Base-by-base conservation (phyloP, 2,888 invertebrate species). In the Rotaria magnacalcarata region DNA sequence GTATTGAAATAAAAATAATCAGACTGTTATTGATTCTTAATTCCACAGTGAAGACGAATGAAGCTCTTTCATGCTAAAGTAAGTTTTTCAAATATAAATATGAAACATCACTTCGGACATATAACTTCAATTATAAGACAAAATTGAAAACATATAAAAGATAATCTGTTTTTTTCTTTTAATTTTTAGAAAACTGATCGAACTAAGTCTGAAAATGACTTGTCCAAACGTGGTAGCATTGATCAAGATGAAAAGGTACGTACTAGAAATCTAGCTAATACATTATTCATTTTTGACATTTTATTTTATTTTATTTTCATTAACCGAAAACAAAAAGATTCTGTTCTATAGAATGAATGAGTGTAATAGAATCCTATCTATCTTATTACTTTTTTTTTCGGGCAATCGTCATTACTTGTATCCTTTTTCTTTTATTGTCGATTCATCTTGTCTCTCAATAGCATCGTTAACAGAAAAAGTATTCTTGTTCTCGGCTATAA, bases 191-290 rank as follows among this genome's bases (percentile, higher is more conserved):
- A 80, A 80, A 47, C 6, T 24, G 7, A 24, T n/a, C 80, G 47
- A 47, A 80, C 80, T 3, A 43, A 80, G 47, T 80, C 80, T 24
- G 80, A 80, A 47, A 80, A 80, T 80, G 80, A 80, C 47, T n/a
- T 80, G 0, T 80, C 80, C 10, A 80, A 80, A 47, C 47, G 47
- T 47, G 47, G 47, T 14, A 80, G n/a, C 24, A 47, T 34, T 47
- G 80, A 80, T 80, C 80, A 80, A 47, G 80, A 80, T 8, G 80
- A 80, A 47, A 80, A 80, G 24, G 80, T 80, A 80, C 0, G 80
- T 47, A 34, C 34, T 34, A 80, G 10, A 24, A 47, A 43, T 80
- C 3, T 11, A 43, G 16, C 1, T 24, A 14, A 10, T 34, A 16
- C 14, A 52, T 52, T 10, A 7, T 47, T 11, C 47, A 52, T 52